Base-by-base conservation (phyloP, 2,888 invertebrate genomes). In the Acanthosoma haemorrhoidale region DNA sequence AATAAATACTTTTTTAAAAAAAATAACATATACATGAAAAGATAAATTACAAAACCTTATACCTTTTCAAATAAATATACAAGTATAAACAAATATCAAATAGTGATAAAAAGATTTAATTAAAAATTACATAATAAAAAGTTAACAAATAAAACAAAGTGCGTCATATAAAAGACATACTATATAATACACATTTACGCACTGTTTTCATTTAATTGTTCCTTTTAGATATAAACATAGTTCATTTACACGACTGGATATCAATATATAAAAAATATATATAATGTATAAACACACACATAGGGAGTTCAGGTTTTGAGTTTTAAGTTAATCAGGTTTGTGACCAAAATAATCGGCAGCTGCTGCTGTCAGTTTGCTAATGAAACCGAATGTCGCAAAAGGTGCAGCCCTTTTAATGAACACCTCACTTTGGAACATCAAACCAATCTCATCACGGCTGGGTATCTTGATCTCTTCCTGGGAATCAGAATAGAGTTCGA, bases 51-150 rank as follows among this genome's bases (percentile, higher is more conserved):
- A 51, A 25, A 51, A 25, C 4, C 21, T 51, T 51, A 18, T 51
- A 51, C 25, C n/a, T 51, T 51, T n/a, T 51, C 21, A 51, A 51
- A 51, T 25, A 51, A 51, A 51, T 51, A 51, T 51, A 51, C 51
- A 51, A n/a, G 25, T 51, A 51, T 51, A 51, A 51, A 51, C 51
- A 51, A 51, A 25, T n/a, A 51, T 51, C 51, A 29, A 51, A 51
- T 51, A 25, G 51, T 51, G 29, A 51, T 51, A 51, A 51, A 51
- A 51, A 51, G 25, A n/a, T 51, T 51, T 51, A 51, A 51, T 51
- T 51, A 51, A 51, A 41, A 51, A 51, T 25, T 51, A 51, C 29
- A 51, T 25, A 51, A 51, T 51, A 51, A 51, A 51, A 51, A 43
- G 29, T 25, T 13, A 51, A 25, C 29, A 51, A 51, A 51, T 51